phyloP scores from a whole-genome alignment of 2,888 invertebrate species.

The Lingula anatina region DNA sequence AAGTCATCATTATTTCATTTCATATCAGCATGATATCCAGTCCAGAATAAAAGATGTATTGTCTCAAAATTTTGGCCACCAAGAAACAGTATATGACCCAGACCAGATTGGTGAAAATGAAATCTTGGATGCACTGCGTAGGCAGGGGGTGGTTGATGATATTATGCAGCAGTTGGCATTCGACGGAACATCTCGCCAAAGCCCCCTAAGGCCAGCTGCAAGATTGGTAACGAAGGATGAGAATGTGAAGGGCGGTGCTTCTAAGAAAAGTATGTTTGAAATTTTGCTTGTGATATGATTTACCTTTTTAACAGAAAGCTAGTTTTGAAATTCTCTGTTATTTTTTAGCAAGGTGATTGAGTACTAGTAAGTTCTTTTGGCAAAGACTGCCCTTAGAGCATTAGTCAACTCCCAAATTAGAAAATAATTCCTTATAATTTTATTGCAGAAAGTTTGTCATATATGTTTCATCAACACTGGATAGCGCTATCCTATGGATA shows the following conservation, averaged over 20 bases:
- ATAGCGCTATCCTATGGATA: too few species aligned
- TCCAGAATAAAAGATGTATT: slow-evolving; percentile 35
- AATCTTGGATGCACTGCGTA: slow-evolving; percentile 49
- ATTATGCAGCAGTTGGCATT: slow-evolving; percentile 41
- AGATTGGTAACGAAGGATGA: slow-evolving; percentile 38
- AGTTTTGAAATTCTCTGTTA: too few species aligned
- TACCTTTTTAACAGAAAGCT: too few species aligned
- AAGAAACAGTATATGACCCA: slow-evolving; percentile 22
- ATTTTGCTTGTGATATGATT: too few species aligned
- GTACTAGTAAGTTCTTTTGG: too few species aligned
- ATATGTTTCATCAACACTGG: too few species aligned
- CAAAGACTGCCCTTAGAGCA: too few species aligned
- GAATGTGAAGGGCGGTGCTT: slow-evolving; percentile 17
- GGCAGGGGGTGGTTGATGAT: slow-evolving; percentile 41
- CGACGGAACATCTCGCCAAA: slow-evolving; percentile 18
- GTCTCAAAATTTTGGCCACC: slow-evolving; percentile 33
- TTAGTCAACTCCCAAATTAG: too few species aligned
- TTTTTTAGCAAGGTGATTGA: too few species aligned
- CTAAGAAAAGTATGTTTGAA: slow-evolving; percentile 27
- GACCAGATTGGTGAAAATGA: slow-evolving; percentile 41
- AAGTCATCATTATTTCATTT: neutral
- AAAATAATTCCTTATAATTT: too few species aligned
- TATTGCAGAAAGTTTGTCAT: too few species aligned
- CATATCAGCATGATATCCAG: slow-evolving; percentile 36
- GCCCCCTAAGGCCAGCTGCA: slow-evolving; percentile 22